Evolutionary conservation across 2,888 invertebrate genomes (phyloP), one percentile per base, ranked within the genome.

Genomic region (Cerastis rubricosa): DNA sequence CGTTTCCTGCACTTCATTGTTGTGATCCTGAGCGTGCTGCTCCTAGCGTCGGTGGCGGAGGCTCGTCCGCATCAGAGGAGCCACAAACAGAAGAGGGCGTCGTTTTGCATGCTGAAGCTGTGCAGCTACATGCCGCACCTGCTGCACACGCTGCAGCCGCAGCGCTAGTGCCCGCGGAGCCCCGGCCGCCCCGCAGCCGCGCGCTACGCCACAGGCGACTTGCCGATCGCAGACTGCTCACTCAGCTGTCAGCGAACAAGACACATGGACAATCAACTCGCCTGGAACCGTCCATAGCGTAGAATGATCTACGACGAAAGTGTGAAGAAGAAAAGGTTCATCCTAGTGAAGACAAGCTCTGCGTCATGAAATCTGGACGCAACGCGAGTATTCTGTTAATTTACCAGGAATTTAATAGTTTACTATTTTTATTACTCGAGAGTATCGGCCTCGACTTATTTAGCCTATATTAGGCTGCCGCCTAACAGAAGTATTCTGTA

Each of bases 401-500:
- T 78, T 67, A 59, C 43, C 14, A 59, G 47, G 69, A 85, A 74
- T 65, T 78, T 81, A 74, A 51, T 83, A 70, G 69, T 71, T 54
- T 64, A 67, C 17, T 12, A 14, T 49, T 81, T 35, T 35, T 35
- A 70, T 74, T 83, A 77, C 81, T 43, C 81, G 88, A 90, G 89
- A 85, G 49, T 35, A 82, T 83, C 49, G 73, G 75, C 85, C 89
- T 91, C 88, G 76, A 49, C 63, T 51, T 64, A 84, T 77, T 83
- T 84, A 88, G 90, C 94, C 95, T 95, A 94, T 85, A 93, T 93
- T 94, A 94, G 94, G 94, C 89, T 87, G 14, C 94, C 92, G 94
- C 95, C 94, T 95, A 91, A 84, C 90, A 93, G 90, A 94, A 93
- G 92, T 92, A 90, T 91, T 92, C 90, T 94, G 94, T 95, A 95